Evolutionary conservation across 2,888 invertebrate genomes (phyloP).

Genomic region (Drosophila pseudotakahashii): DNA sequence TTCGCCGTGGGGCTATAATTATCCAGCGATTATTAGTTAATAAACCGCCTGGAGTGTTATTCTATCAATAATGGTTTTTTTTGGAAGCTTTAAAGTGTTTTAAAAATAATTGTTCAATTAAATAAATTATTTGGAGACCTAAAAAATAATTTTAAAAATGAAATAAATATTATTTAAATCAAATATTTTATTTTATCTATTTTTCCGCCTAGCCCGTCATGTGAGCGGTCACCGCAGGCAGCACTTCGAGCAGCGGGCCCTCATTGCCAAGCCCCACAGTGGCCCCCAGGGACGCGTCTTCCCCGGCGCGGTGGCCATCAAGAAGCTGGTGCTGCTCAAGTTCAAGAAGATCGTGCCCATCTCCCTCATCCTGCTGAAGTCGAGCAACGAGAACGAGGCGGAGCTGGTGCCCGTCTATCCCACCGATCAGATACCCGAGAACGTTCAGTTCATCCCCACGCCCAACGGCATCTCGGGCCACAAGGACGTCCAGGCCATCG

Average conservation of each 20-base stretch:
- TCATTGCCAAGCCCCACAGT: slow-evolving; percentile 60
- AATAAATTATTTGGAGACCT: too few relatives aligned
- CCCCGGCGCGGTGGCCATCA: slow-evolving; percentile 78
- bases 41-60: not conserved
- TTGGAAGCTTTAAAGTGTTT: too few relatives aligned
- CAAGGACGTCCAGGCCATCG: slow-evolving; percentile 81
- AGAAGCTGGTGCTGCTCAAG: slow-evolving; percentile 81
- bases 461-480: slow-evolving; percentile 80
- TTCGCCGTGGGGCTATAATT: not conserved
- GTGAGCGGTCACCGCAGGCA: slow-evolving; percentile 51
- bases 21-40: not conserved
- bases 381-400: slow-evolving; percentile 79
- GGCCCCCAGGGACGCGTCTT: slow-evolving; percentile 73
- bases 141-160: too few relatives aligned
- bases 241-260: slow-evolving; percentile 55
- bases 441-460: slow-evolving; percentile 80
- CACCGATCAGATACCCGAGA: slow-evolving; percentile 76
- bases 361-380: slow-evolving; percentile 77
- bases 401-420: slow-evolving; percentile 82
- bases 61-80: not conserved
- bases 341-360: slow-evolving; percentile 82
- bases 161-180: too few relatives aligned
- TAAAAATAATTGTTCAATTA: too few relatives aligned
- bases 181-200: not conserved
- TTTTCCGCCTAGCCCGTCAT: slow-evolving; percentile 53